A percentile compares a stretch with the other conserved stretches of the same genome.
Conservation (phyloP, 2,797 vertebrate genomes). For the Heliangelus exortis region DNA sequence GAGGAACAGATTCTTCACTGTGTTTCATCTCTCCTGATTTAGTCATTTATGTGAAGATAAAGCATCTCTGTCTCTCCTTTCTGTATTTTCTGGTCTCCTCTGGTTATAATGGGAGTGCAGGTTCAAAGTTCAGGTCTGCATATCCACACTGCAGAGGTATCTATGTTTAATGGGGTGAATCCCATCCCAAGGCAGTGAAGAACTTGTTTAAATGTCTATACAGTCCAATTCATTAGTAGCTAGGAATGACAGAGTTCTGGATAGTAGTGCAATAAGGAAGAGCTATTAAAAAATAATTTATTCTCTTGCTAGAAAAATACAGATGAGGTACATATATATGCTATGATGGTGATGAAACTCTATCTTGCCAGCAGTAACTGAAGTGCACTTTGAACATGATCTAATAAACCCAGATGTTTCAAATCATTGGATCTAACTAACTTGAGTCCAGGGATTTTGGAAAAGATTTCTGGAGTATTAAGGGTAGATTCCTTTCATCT, state of each 20-base stretch:
- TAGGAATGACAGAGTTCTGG: background rate
- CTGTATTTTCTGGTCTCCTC: background rate
- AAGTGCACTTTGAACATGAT: background rate
- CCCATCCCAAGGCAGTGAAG: background rate
- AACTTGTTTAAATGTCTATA: background rate
- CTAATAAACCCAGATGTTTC: slow-evolving; percentile 28
- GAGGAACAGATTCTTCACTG: background rate
- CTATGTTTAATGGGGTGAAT: background rate
- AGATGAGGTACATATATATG: background rate
- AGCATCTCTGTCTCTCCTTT: background rate
- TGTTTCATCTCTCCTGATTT: background rate
- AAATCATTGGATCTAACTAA: slow-evolving; percentile 24
- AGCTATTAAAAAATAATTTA: background rate
- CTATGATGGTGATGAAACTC: background rate
- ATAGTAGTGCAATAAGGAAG: background rate
- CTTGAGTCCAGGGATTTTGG: background rate
- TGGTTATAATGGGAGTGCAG: background rate
- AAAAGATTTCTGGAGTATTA: slow-evolving; percentile 28
- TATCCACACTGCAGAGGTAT: background rate
- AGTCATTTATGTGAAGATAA: background rate
- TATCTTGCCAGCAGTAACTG: background rate
- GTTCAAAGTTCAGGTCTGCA: background rate
- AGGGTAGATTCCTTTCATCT: slow-evolving; percentile 34
- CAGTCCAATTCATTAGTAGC: background rate
- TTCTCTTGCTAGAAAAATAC: slow-evolving; percentile 13